Evolutionary conservation across 2,797 vertebrate species (phyloP).

Genomic region (Pseudomugil gertrudae): DNA sequence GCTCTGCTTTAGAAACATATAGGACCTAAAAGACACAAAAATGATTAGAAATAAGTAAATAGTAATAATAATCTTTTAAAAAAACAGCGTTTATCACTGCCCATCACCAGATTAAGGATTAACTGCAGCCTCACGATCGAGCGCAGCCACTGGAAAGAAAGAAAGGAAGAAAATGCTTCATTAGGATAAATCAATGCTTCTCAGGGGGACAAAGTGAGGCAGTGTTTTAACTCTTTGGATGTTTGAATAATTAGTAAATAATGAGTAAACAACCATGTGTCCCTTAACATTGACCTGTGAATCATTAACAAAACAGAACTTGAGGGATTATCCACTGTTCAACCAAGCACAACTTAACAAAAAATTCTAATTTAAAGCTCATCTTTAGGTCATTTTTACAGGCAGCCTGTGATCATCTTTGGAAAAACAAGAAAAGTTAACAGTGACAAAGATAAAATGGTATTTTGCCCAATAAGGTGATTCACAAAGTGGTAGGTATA

Average conservation of each 20-base stretch:
- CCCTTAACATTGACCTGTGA: not conserved
- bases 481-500: no score
- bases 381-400: no score
- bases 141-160: constrained; percentile 28
- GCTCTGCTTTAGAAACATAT: not conserved
- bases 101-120: constrained; percentile 22
- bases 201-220: constrained; percentile 50
- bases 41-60: not conserved
- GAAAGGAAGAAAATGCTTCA: constrained; percentile 24
- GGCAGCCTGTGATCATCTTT: no score
- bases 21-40: not conserved
- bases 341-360: no score
- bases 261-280: constrained; percentile 34
- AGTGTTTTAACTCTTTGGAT: constrained; percentile 30
- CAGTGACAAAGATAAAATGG: not conserved
- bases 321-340: not conserved
- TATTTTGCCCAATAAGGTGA: not conserved
- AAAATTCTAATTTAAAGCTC: no score
- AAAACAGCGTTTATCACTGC: constrained; percentile 15
- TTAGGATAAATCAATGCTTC: constrained; percentile 58
- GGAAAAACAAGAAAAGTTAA: no score
- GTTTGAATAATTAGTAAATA: constrained; percentile 51
- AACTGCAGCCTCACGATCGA: constrained; percentile 45
- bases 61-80: no score
- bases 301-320: not conserved